Evolutionary conservation across 2,888 invertebrate genomes (phyloP).

Genomic region (Bibio marci): DNA sequence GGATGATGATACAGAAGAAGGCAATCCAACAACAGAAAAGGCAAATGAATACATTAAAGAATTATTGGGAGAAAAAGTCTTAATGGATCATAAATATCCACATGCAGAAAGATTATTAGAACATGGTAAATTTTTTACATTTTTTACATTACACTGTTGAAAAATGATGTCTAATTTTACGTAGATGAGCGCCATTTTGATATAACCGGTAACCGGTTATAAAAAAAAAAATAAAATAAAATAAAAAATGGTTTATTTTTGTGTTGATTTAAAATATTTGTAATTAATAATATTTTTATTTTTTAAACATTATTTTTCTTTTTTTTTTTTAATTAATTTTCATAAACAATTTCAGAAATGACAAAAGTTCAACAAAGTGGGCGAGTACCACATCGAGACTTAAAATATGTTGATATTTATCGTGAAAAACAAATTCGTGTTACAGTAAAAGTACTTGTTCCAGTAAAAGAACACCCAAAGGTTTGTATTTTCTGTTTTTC

Average conservation of each 20-base stretch:
- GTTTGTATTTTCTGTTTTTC: conserved; percentile 23
- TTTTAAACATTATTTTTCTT: not conserved
- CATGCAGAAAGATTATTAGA: conserved; percentile 53
- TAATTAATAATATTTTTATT: no score
- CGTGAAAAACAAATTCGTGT: conserved; percentile 31
- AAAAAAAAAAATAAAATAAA: no score
- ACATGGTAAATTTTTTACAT: conserved; percentile 37
- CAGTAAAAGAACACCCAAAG: conserved; percentile 45
- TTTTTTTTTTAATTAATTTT: conserved; percentile 4
- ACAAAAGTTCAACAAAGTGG: conserved; percentile 52
- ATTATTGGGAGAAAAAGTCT: conserved; percentile 50
- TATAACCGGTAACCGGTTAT: no score
- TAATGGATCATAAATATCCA: conserved; percentile 49
- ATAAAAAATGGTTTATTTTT: no score
- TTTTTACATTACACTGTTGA: no score
- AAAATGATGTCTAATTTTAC: no score
- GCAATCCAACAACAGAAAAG: conserved; percentile 44
- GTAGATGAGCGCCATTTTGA: no score
- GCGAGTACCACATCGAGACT: conserved; percentile 44
- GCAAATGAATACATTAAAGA: conserved; percentile 64
- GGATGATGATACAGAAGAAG: conserved; percentile 32
- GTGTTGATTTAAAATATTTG: no score
- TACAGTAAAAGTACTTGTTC: conserved; percentile 8
- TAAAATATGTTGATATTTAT: conserved; percentile 59
- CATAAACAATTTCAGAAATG: conserved; percentile 41